A percentile compares a stretch with the other conserved stretches of the same genome.
phyloP scores from a whole-genome alignment of 2,113 vertebrate species.

The Callionymus lyra region DNA sequence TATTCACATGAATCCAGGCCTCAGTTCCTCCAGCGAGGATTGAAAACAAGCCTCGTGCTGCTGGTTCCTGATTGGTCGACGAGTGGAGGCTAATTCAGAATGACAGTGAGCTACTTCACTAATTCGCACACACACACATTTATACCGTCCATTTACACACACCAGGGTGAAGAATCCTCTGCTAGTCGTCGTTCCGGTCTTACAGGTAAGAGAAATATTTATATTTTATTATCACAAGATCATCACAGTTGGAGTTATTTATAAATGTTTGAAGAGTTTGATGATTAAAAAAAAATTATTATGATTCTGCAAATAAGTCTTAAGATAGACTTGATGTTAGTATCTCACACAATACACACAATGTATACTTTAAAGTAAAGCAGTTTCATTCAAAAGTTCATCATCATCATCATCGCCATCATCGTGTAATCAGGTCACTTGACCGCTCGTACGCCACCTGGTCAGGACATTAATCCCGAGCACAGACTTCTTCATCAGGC shows the following conservation, averaged over 20 bases:
- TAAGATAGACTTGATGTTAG: too few relatives aligned
- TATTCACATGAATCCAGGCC: too few relatives aligned
- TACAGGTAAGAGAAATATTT: conserved; percentile 35
- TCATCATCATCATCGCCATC: conserved; percentile 1
- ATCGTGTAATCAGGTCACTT: conserved; percentile 24
- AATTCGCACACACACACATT: conserved; percentile 8
- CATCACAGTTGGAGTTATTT: too few relatives aligned
- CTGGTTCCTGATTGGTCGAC: conserved; percentile 38
- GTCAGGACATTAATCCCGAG: conserved; percentile 42
- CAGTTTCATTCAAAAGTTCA: too few relatives aligned
- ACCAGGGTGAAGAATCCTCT: conserved; percentile 14
- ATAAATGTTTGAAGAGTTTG: too few relatives aligned
- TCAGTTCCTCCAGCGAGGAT: too few relatives aligned
- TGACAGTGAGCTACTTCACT: conserved; percentile 48
- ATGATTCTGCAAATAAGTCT: too few relatives aligned
- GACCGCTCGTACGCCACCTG: conserved; percentile 6
- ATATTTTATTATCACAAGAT: too few relatives aligned
- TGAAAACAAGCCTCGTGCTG: background rate
- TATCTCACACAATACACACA: too few relatives aligned
- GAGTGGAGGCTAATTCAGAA: conserved; percentile 44
- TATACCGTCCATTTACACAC: conserved; percentile 17
- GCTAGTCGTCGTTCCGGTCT: conserved; percentile 3
- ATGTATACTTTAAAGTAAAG: too few relatives aligned
- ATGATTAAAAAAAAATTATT: too few relatives aligned
- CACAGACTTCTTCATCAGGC: conserved; percentile 42